Percentiles rank a stretch among this genome's conserved stretches.
Conservation (phyloP, 2,888 invertebrate genomes). For the Steinernema hermaphroditum region DNA sequence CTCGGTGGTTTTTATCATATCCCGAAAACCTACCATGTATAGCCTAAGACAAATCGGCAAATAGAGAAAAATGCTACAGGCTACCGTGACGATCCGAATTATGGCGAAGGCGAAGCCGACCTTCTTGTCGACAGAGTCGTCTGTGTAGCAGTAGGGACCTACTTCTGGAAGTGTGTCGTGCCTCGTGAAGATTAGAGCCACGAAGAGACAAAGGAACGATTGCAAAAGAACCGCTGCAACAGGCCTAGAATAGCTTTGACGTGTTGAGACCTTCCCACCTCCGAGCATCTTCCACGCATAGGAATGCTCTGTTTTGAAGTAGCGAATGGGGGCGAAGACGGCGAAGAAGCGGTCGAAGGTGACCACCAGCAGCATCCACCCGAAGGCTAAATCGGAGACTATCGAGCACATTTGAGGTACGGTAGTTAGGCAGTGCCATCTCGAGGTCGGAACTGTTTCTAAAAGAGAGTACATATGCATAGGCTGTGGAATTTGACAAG, state of each 20-base stretch:
- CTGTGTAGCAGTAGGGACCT: background rate
- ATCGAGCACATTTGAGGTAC: constrained; percentile 9
- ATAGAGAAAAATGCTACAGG: background rate
- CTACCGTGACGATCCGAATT: background rate
- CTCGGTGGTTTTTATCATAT: background rate
- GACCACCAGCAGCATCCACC: constrained; percentile 3
- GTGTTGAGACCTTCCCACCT: too few species aligned
- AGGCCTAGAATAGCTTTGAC: too few species aligned
- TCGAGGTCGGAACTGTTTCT: background rate
- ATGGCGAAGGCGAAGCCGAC: background rate
- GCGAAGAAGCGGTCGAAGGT: background rate
- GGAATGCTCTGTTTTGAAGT: background rate
- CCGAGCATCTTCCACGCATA: constrained; percentile 13
- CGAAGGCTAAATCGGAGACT: constrained; percentile 1
- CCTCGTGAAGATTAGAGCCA: background rate
- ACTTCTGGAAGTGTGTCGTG: background rate
- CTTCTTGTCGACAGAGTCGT: background rate
- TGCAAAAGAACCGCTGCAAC: background rate
- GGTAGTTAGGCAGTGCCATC: constrained; percentile 17
- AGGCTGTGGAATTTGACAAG: too few species aligned
- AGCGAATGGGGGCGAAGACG: background rate
- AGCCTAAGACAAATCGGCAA: background rate
- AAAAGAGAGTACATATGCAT: background rate
- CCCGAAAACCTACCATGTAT: background rate
- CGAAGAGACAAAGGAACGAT: background rate